Conservation (phyloP, 2,797 vertebrate species). For the Chloroceryle amazona region DNA sequence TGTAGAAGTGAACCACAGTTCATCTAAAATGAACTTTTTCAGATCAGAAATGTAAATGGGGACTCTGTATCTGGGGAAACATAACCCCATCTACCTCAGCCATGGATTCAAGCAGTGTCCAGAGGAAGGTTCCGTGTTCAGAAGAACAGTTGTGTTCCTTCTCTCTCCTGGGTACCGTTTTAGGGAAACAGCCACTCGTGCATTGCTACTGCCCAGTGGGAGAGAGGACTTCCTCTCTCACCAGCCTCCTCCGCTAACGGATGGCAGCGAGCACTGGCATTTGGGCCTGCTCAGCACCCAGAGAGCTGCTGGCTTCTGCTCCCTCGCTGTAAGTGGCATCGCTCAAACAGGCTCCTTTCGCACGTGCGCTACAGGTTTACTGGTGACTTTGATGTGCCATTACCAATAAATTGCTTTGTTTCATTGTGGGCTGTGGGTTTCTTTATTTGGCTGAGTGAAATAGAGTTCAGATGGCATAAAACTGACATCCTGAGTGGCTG, state of each 20-base stretch:
- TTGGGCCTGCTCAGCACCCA: not conserved
- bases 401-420: slow-evolving; percentile 50
- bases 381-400: not conserved
- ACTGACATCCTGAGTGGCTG: not conserved
- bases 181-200: not conserved
- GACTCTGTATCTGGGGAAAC: slow-evolving; percentile 60
- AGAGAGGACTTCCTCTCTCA: not conserved
- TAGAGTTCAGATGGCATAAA: not conserved
- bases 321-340: not conserved
- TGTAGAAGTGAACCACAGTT: not conserved
- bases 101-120: not conserved
- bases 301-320: not conserved
- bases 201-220: not conserved
- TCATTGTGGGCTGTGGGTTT: not conserved
- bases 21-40: fast-evolving
- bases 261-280: not conserved
- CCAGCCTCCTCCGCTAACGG: fast-evolving
- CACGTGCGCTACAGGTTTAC: fast-evolving
- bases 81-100: slow-evolving; percentile 65
- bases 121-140: not conserved
- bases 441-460: not conserved
- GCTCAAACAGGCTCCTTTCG: not conserved
- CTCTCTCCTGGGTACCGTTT: not conserved
- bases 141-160: not conserved
- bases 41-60: slow-evolving; percentile 31